A percentile compares a stretch with the other conserved stretches of the same genome.
Conservation (phyloP, 2,888 invertebrate species). For the Drosophila anomalipes region DNA sequence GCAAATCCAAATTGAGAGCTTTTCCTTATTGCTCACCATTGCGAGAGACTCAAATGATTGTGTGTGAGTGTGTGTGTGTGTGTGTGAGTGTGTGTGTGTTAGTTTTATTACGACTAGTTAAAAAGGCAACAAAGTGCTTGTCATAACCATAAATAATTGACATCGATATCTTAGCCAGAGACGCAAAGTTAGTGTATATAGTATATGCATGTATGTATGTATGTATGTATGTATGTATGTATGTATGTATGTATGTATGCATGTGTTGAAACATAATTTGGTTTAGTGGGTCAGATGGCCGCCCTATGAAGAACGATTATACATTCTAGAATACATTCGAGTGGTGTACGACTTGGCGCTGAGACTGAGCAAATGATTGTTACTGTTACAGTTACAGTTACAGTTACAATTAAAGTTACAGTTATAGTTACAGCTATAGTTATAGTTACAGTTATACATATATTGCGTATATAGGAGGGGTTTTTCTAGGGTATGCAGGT, state of each 20-base stretch:
- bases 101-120: slow-evolving; percentile 29
- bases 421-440: neutral
- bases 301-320: slow-evolving; percentile 2
- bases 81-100: slow-evolving; percentile 14
- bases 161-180: slow-evolving; percentile 40
- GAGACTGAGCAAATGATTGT: slow-evolving; percentile 58
- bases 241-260: neutral
- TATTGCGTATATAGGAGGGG: slow-evolving; percentile 8
- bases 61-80: slow-evolving; percentile 12
- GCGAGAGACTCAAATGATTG: slow-evolving; percentile 14
- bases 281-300: slow-evolving; percentile 6
- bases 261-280: slow-evolving; percentile 1
- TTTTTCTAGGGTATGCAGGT: slow-evolving; percentile 5
- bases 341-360: slow-evolving; percentile 34
- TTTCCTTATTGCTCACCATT: slow-evolving; percentile 9
- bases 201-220: neutral
- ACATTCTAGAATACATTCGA: neutral
- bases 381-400: slow-evolving; percentile 39
- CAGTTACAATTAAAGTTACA: slow-evolving; percentile 11
- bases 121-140: slow-evolving; percentile 61
- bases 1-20: slow-evolving; percentile 30
- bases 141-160: slow-evolving; percentile 63
- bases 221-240: neutral
- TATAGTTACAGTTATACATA: slow-evolving; percentile 17
- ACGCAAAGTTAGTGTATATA: neutral